Base-by-base conservation (phyloP, 2,113 vertebrate genomes). In the Sisor rabdophorus region DNA sequence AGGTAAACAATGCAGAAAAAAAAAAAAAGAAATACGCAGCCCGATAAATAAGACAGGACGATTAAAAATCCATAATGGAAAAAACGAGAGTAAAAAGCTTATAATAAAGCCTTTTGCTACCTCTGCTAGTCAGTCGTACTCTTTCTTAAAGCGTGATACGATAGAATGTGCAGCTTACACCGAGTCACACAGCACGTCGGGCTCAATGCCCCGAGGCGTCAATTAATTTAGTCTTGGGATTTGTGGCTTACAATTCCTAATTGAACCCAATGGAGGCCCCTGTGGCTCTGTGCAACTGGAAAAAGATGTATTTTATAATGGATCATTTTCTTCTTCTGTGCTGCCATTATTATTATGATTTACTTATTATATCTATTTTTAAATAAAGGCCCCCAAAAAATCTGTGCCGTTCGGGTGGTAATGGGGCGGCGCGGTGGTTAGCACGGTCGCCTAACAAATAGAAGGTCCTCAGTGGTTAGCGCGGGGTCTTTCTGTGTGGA, bases 151-250 rank as follows among this genome's bases (percentile, higher is more conserved):
- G 81, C 76, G 44, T 64, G 90, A 91, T 90, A 89, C 89, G 90
- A 90, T 82, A 86, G 86, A 84, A 88, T 82, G 73, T 87, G 86
- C 71, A 76, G 81, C 87, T 87, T 88, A 85, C 68, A 82, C 86
- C 86, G 78, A 81, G 85, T 84, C 75, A 64, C 84, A 9, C 86
- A 86, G 88, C 87, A 89, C 84, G 85, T 85, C 85, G 84, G 85
- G 84, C 76, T 83, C 80, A 87, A 91, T 84, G 87, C 90, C 91
- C 90, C 85, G 85, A 90, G 89, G 91, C 88, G 87, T 91, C 91
- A 93, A 91, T 92, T 93, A 92, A 91, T 92, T 91, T 89, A 92
- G 91, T 91, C 91, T 89, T 75, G 90, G 90, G 90, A 91, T 92
- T 91, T 91, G 89, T 76, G 87, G 88, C 88, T 90, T 91, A 87